Conservation (phyloP, 2,113 vertebrate species). For the Coptodon bakossiorum region DNA sequence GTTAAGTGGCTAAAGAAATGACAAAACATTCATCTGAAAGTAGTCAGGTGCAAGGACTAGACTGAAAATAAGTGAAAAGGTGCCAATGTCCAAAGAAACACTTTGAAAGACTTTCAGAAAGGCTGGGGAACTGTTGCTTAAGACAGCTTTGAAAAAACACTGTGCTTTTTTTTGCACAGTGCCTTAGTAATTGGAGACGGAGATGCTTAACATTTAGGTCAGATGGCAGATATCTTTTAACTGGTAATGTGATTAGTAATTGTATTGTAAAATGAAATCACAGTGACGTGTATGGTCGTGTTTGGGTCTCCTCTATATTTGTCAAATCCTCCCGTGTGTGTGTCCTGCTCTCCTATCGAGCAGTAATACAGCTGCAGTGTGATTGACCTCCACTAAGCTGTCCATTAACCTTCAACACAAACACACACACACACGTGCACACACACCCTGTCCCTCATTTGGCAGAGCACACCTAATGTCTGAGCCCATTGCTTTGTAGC, state of each 20-base stretch:
- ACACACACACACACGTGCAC: not conserved
- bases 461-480: not conserved
- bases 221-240: not conserved
- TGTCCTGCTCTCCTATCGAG: not conserved
- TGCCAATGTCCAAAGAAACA: too few species aligned
- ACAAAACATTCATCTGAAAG: too few species aligned
- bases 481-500: not conserved
- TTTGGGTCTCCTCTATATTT: not conserved
- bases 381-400: slow-evolving; percentile 51
- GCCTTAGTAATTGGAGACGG: not conserved
- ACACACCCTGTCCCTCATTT: slow-evolving; percentile 2
- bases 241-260: not conserved
- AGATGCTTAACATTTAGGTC: not conserved
- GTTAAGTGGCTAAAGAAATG: too few species aligned
- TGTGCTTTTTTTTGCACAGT: not conserved
- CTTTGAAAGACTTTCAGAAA: too few species aligned
- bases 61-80: too few species aligned
- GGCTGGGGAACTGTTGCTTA: too few species aligned
- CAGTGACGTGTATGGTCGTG: not conserved
- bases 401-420: slow-evolving; percentile 53
- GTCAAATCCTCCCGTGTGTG: not conserved
- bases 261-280: not conserved
- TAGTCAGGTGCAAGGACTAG: too few species aligned
- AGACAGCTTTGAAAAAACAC: too few species aligned
- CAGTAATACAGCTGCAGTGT: slow-evolving; percentile 17